Evolutionary conservation across 2,888 invertebrate genomes (phyloP).

Genomic region (Diadromus collaris): DNA sequence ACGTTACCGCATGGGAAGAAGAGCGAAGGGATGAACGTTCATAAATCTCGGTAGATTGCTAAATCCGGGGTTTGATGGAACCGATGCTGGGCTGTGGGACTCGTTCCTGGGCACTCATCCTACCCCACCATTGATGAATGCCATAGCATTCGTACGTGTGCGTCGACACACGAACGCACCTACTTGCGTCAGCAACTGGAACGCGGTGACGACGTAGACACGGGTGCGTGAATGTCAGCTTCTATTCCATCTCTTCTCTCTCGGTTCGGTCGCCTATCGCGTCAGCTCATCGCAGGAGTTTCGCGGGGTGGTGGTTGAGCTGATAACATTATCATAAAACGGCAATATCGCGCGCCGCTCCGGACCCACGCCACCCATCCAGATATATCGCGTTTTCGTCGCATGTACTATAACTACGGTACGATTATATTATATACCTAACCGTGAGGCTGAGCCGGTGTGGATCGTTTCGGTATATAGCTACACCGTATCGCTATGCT

Average conservation of each 20-base stretch:
- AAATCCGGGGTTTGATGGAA: conserved; percentile 79
- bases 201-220: conserved; percentile 52
- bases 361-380: conserved; percentile 17
- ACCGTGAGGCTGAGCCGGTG: conserved; percentile 7
- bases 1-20: conserved; percentile 60
- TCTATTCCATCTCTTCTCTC: conserved; percentile 52
- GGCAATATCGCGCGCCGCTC: conserved; percentile 77
- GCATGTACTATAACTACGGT: conserved; percentile 27
- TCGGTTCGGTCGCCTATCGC: conserved; percentile 72
- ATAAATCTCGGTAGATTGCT: conserved; percentile 80
- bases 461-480: conserved; percentile 42
- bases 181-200: conserved; percentile 11
- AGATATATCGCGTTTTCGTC: conserved; percentile 41
- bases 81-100: conserved; percentile 65
- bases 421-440: conserved; percentile 21
- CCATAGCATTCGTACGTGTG: conserved; percentile 39
- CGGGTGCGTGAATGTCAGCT: conserved; percentile 52
- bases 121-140: conserved; percentile 39
- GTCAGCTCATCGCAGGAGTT: conserved; percentile 76
- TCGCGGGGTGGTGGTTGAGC: conserved; percentile 71
- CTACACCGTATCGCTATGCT: conserved; percentile 30
- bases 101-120: conserved; percentile 19
- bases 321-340: conserved; percentile 81
- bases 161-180: conserved; percentile 45
- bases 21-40: conserved; percentile 77